Conservation (phyloP, 2,113 vertebrate species). For the Platichthys flesus region DNA sequence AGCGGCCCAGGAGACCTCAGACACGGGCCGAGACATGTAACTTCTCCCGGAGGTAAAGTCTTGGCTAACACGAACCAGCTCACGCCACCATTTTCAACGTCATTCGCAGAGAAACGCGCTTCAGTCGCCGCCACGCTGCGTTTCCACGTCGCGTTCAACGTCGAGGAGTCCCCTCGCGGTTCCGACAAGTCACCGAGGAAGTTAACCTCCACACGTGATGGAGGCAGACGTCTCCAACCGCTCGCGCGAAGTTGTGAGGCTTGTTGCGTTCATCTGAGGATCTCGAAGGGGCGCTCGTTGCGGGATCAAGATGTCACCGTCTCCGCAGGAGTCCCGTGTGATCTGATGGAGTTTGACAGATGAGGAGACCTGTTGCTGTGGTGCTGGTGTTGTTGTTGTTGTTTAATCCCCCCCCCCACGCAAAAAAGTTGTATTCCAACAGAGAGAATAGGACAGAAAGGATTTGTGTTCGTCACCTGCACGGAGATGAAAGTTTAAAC, state of each 20-base stretch:
- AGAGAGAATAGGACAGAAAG: no score
- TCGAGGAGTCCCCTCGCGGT: neutral
- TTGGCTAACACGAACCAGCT: neutral
- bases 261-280: no score
- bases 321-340: no score
- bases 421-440: no score
- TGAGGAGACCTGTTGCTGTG: constrained; percentile 52
- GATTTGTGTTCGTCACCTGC: no score
- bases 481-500: no score
- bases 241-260: no score
- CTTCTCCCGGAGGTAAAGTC: constrained; percentile 58
- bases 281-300: neutral
- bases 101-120: neutral
- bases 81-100: neutral
- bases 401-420: no score
- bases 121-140: neutral
- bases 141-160: neutral
- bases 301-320: neutral
- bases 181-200: neutral
- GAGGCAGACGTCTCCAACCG: no score
- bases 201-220: no score
- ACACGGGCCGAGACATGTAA: constrained; percentile 66
- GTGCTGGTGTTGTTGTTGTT: neutral
- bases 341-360: constrained; percentile 14
- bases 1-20: constrained; percentile 20